Base-by-base conservation (phyloP, 1,140 invertebrate genomes). In the Contarinia nasturtii region DNA sequence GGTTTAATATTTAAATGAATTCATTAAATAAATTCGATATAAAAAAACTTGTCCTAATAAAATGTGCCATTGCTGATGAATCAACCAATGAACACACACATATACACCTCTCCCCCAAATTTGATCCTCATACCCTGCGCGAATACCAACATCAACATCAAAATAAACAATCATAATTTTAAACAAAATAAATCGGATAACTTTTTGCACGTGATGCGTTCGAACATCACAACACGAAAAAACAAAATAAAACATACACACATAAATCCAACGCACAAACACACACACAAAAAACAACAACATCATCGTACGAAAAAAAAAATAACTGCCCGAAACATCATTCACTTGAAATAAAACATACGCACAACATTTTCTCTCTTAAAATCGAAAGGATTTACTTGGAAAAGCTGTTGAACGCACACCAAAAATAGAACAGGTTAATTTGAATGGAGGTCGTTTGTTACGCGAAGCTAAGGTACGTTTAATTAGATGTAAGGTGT, bases 401-500 rank as follows among this genome's bases (percentile, higher is more conserved):
- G 88, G 88, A 58, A 79, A 75, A 61, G 80, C 93, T 50, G 79
- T 88, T 55, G 89, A 95, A 65, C 77, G 85, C 58, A 88, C 85
- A 53, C 81, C 85, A 55, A 82, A 85, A 59, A 91, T 98, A 58
- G 93, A 98, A 69, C 80, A 87, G 60, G 87, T 95, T 55, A 97
- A 97, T 68, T 73, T 85, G 53, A 85, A 87, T 60, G 93, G 93
- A 55, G 92, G 90, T 59, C 77, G 90, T 63, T 88, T 90, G 65
- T 94, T 98, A 57, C 76, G 91, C 52, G 93, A 98, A 73, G 92
- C 92, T 52, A 96, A 95, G 89, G 92, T 97, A 86, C 79, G 63
- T 52, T 46, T 44, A 8, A 11, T 20, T 49, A 50, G 27, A 27
- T 27, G 27, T 27, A 27, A 18, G 43, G 21, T 20, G 14, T 22